phyloP scores from a whole-genome alignment of 2,888 invertebrate genomes.

The Metalampra italica region DNA sequence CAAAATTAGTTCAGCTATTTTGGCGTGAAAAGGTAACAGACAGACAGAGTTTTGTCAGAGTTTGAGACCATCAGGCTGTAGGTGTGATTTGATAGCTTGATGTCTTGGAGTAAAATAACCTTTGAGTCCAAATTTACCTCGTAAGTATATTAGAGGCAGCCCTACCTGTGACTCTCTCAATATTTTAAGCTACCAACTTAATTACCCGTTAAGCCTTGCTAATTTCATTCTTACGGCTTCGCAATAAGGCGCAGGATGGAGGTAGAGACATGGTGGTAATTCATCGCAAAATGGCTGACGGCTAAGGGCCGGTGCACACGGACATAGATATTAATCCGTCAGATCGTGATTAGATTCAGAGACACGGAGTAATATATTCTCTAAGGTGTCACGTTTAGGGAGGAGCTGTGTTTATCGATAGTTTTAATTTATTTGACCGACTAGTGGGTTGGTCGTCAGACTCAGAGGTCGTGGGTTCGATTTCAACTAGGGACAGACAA shows the following conservation, averaged over 20 bases:
- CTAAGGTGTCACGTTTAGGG: conserved; percentile 55
- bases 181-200: conserved; percentile 32
- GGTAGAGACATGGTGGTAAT: conserved; percentile 7
- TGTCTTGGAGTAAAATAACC: too few relatives aligned
- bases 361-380: conserved; percentile 73
- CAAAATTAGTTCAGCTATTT: too few relatives aligned
- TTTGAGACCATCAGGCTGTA: too few relatives aligned
- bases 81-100: too few relatives aligned
- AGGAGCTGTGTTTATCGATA: conserved; percentile 29
- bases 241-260: conserved; percentile 15
- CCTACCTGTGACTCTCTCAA: conserved; percentile 30
- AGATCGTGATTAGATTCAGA: conserved; percentile 75
- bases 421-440: conserved; percentile 1
- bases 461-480: too few relatives aligned
- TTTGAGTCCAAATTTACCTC: conserved; percentile 6
- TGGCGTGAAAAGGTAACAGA: too few relatives aligned
- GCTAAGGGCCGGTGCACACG: conserved; percentile 51
- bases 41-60: too few relatives aligned
- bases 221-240: conserved; percentile 19
- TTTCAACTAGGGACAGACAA: too few relatives aligned
- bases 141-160: too few relatives aligned
- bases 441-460: too few relatives aligned
- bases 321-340: conserved; percentile 67
- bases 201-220: conserved; percentile 3
- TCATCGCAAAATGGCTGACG: conserved; percentile 48